These are phyloP conservation scores for Drosophila suzukii DNA, from an alignment of 1,140 invertebrate genomes.

Conservation along the genomic window DNA sequence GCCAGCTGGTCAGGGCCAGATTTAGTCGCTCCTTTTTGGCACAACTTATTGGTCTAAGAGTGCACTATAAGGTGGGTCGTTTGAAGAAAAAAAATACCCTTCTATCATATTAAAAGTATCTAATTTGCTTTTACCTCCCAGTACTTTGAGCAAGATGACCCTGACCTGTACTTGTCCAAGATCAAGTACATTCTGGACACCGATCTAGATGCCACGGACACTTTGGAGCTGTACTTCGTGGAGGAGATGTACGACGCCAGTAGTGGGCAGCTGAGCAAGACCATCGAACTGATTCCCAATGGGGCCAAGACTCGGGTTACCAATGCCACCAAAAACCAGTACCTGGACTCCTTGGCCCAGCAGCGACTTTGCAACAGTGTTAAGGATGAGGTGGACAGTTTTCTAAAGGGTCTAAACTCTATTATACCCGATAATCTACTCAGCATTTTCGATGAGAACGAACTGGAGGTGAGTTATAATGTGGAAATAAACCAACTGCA, in stretches of 20 bases:
- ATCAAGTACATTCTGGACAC: slow-evolving; percentile 96
- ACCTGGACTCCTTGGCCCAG: slow-evolving; percentile 95
- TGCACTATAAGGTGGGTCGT: slow-evolving; percentile 91
- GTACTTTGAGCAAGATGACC: slow-evolving; percentile 98
- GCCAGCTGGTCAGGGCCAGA: slow-evolving; percentile 94
- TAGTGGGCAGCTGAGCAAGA: slow-evolving; percentile 90
- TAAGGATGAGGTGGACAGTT: slow-evolving; percentile 93
- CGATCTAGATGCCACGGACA: slow-evolving; percentile 89
- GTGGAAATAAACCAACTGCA: too few relatives aligned
- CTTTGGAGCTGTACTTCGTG: slow-evolving; percentile 93
- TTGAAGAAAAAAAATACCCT: slow-evolving; percentile 49
- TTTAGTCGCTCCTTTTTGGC: slow-evolving; percentile 97
- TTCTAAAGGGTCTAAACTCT: slow-evolving; percentile 95
- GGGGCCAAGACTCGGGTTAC: slow-evolving; percentile 86
- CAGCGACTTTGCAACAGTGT: slow-evolving; percentile 93
- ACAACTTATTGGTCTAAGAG: slow-evolving; percentile 94
- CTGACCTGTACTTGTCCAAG: slow-evolving; percentile 95
- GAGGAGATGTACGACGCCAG: slow-evolving; percentile 94
- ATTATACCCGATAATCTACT: slow-evolving; percentile 96
- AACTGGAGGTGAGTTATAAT: slow-evolving; percentile 91
- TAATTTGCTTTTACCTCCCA: background rate
- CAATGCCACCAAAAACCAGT: slow-evolving; percentile 85
- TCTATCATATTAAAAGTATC: background rate
- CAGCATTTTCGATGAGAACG: slow-evolving; percentile 98
- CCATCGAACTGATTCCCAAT: slow-evolving; percentile 91